Evolutionary conservation across 2,113 vertebrate species (phyloP).

Genomic region (Polypterus bichir): DNA sequence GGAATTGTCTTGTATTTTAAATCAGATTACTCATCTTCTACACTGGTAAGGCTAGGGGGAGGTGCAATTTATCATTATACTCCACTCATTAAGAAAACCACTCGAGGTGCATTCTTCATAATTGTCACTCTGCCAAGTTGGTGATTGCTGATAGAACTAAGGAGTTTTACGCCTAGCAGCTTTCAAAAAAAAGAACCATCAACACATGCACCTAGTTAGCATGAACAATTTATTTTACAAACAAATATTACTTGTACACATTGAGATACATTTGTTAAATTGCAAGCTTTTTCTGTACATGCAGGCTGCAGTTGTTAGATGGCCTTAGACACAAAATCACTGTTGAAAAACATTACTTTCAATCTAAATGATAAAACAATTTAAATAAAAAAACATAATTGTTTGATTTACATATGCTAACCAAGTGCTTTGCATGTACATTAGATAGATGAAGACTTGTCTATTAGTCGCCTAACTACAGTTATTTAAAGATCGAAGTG

Average conservation of each 20-base stretch:
- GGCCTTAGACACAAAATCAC: too few species aligned
- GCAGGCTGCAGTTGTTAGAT: too few species aligned
- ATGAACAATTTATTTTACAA: background rate
- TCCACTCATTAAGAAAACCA: conserved; percentile 1
- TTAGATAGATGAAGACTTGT: too few species aligned
- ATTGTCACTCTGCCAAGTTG: conserved; percentile 1
- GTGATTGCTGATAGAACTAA: conserved; percentile 4
- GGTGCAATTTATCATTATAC: background rate
- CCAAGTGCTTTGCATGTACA: too few species aligned
- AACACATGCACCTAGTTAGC: conserved; percentile 6
- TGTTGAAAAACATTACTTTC: too few species aligned
- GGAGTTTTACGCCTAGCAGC: background rate
- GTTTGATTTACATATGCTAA: too few species aligned
- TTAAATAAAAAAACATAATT: too few species aligned
- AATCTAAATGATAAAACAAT: too few species aligned
- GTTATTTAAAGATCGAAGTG: too few species aligned
- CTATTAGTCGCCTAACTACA: too few species aligned
- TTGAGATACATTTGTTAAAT: too few species aligned
- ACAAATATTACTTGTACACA: background rate
- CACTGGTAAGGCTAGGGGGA: background rate
- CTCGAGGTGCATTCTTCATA: background rate
- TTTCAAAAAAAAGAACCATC: conserved; percentile 2
- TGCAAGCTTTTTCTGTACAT: too few species aligned
- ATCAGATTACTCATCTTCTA: background rate
- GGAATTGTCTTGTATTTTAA: background rate